Conservation (phyloP, 2,888 invertebrate species). For the Terebella lapidaria region DNA sequence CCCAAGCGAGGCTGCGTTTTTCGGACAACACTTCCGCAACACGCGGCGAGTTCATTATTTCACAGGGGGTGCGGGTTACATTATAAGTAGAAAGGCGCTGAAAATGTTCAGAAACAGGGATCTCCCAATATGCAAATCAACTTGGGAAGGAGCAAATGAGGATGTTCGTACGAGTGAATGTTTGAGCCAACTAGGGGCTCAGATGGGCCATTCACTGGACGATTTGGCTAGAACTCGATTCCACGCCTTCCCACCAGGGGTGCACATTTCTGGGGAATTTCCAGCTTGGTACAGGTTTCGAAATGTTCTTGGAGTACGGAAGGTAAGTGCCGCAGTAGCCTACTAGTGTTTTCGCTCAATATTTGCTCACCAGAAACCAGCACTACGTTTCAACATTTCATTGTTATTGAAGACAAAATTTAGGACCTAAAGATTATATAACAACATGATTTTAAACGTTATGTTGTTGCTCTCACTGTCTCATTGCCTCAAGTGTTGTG, state of each 20-base stretch:
- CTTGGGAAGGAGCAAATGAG: slow-evolving; percentile 38
- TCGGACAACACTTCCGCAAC: slow-evolving; percentile 3
- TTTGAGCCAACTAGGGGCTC: slow-evolving; percentile 38
- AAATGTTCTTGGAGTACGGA: slow-evolving; percentile 31
- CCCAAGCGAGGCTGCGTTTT: not conserved
- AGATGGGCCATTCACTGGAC: slow-evolving; percentile 34
- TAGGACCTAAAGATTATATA: too few species aligned
- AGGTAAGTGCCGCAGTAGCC: slow-evolving; percentile 26
- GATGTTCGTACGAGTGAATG: slow-evolving; percentile 42
- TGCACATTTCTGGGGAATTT: slow-evolving; percentile 35
- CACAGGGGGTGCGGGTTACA: slow-evolving; percentile 5
- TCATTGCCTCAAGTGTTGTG: too few species aligned
- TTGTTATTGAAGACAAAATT: too few species aligned
- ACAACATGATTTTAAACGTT: too few species aligned
- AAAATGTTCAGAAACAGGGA: not conserved
- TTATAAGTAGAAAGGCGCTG: slow-evolving; percentile 1
- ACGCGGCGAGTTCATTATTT: not conserved
- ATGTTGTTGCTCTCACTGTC: too few species aligned
- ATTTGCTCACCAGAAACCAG: not conserved
- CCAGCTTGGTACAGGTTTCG: slow-evolving; percentile 40
- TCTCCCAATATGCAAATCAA: slow-evolving; percentile 9
- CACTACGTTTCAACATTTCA: too few species aligned
- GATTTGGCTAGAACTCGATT: slow-evolving; percentile 34
- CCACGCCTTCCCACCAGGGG: slow-evolving; percentile 39
- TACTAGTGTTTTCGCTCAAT: too few species aligned